Conservation (phyloP, 2,113 vertebrate species). For the Perccottus glenii region DNA sequence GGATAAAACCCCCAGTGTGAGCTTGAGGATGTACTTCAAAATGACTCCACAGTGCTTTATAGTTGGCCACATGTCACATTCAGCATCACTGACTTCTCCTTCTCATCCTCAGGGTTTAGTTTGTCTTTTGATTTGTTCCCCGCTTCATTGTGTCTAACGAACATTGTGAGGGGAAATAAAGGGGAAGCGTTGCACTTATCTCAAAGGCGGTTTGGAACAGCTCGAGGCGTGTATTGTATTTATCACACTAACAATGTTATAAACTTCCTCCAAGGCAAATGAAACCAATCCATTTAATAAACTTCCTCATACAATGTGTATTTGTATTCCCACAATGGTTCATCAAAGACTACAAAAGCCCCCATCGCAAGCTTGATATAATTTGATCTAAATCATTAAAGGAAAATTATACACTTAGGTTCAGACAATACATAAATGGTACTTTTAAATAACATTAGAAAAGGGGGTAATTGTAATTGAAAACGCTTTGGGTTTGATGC, state of each 20-base stretch:
- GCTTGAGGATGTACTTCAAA: slow-evolving; percentile 11
- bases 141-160: slow-evolving; percentile 31
- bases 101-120: not conserved
- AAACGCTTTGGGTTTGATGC: not conserved
- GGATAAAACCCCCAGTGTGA: slow-evolving; percentile 2
- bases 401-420: slow-evolving; percentile 9
- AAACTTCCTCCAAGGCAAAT: slow-evolving; percentile 37
- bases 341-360: slow-evolving; percentile 33
- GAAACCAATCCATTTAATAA: slow-evolving; percentile 47
- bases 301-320: slow-evolving; percentile 13
- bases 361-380: slow-evolving; percentile 4
- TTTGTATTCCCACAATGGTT: slow-evolving; percentile 1
- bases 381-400: slow-evolving; percentile 35
- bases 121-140: slow-evolving; percentile 47
- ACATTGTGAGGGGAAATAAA: slow-evolving; percentile 34
- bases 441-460: not conserved
- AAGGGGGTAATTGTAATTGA: not conserved
- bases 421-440: not conserved
- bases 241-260: slow-evolving; percentile 37
- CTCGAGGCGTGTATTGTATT: slow-evolving; percentile 4
- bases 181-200: slow-evolving; percentile 28
- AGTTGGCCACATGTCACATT: not conserved
- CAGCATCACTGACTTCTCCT: not conserved
- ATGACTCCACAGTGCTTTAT: slow-evolving; percentile 40
- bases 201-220: slow-evolving; percentile 16